phyloP scores from a whole-genome alignment of 2,888 invertebrate species.

The Sycophila texana region DNA sequence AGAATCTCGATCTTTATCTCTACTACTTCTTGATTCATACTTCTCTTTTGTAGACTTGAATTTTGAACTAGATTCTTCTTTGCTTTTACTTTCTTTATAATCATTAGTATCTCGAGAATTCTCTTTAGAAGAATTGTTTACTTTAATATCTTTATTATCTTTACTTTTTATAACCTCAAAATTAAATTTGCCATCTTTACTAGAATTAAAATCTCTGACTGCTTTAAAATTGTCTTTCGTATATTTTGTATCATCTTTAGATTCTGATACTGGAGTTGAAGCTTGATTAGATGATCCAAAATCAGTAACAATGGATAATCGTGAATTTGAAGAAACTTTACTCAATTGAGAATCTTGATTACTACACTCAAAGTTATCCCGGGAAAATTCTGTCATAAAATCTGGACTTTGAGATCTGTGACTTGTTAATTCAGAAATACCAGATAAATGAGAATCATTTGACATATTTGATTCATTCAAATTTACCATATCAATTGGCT shows the following conservation, averaged over 20 bases:
- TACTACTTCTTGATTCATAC: constrained; percentile 55
- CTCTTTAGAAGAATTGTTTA: constrained; percentile 66
- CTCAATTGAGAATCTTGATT: constrained; percentile 81
- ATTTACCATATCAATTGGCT: constrained; percentile 78
- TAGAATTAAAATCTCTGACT: constrained; percentile 66
- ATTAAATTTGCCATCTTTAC: constrained; percentile 62
- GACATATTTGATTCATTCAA: constrained; percentile 77
- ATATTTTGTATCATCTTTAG: constrained; percentile 64
- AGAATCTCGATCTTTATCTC: constrained; percentile 62
- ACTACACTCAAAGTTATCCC: constrained; percentile 71
- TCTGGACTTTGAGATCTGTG: constrained; percentile 76
- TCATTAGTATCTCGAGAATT: constrained; percentile 69
- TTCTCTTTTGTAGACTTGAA: constrained; percentile 62
- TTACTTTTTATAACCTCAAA: constrained; percentile 67
- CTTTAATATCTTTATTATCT: constrained; percentile 63
- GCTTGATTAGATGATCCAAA: constrained; percentile 76
- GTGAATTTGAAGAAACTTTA: constrained; percentile 80
- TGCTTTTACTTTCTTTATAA: constrained; percentile 58
- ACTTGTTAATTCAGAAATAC: constrained; percentile 78
- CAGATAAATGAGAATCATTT: constrained; percentile 79
- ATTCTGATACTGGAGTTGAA: constrained; percentile 68
- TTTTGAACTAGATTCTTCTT: constrained; percentile 61
- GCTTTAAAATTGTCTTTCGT: constrained; percentile 69
- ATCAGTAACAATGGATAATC: constrained; percentile 77
- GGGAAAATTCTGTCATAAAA: constrained; percentile 71